A percentile compares a stretch with the other conserved stretches of the same genome.
Conservation (phyloP, 2,888 invertebrate genomes). For the Eristalinus sepulchralis region DNA sequence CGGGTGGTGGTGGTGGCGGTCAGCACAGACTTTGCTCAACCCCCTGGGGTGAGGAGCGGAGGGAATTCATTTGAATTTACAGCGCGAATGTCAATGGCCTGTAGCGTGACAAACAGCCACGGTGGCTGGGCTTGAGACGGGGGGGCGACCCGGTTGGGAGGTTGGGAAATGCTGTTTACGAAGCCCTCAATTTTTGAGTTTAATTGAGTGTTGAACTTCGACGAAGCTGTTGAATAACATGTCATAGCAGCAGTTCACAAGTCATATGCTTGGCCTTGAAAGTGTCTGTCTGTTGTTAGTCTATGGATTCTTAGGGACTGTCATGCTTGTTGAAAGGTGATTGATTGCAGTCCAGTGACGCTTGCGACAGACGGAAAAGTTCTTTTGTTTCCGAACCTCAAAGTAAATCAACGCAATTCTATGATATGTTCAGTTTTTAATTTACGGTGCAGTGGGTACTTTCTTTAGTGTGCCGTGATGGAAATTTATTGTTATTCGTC, state of each 20-base stretch:
- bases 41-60: background rate
- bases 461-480: too few species aligned
- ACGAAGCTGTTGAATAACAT: background rate
- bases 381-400: too few species aligned
- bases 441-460: too few species aligned
- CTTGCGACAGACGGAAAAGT: too few species aligned
- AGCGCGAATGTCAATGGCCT: constrained; percentile 25
- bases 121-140: background rate
- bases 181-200: background rate
- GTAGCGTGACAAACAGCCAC: constrained; percentile 34
- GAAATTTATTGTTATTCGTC: too few species aligned
- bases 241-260: background rate
- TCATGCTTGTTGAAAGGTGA: too few species aligned
- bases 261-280: background rate
- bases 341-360: too few species aligned
- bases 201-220: background rate
- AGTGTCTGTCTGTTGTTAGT: background rate
- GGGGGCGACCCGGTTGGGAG: background rate
- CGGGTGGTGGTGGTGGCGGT: constrained; percentile 3
- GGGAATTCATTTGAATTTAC: constrained; percentile 26
- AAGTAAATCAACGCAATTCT: too few species aligned
- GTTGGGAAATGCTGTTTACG: background rate
- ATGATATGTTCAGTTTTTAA: too few species aligned
- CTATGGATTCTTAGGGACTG: too few species aligned
- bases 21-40: background rate